Conservation (phyloP, 1,140 invertebrate genomes). For the Nixonia krombeini region DNA sequence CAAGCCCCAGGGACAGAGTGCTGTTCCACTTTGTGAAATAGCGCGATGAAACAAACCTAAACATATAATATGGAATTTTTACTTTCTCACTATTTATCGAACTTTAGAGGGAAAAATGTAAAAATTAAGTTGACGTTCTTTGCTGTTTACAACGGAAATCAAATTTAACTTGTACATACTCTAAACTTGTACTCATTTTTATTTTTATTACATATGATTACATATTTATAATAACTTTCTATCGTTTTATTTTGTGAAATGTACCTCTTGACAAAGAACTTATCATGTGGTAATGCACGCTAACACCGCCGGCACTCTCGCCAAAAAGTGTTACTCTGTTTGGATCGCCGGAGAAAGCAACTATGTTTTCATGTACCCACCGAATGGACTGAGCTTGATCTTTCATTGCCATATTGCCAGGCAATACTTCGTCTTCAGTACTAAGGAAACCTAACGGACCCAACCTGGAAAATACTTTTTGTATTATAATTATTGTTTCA, state of each 20-base stretch:
- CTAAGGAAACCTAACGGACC: conserved; percentile 80
- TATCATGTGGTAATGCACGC: conserved; percentile 79
- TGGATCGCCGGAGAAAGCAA: conserved; percentile 78
- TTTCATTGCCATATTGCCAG: conserved; percentile 82
- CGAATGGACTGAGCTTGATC: conserved; percentile 81
- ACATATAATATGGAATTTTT: conserved; percentile 18
- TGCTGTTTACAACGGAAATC: too few species aligned
- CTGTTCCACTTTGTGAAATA: conserved; percentile 85
- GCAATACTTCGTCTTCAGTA: conserved; percentile 73
- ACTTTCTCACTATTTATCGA: too few species aligned
- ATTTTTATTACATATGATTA: too few species aligned
- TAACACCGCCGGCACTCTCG: conserved; percentile 80
- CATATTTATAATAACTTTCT: too few species aligned
- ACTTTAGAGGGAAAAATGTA: too few species aligned
- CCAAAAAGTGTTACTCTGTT: conserved; percentile 80
- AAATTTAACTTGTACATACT: too few species aligned
- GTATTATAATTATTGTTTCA: neutral
- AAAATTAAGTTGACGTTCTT: too few species aligned
- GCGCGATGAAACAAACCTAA: conserved; percentile 80
- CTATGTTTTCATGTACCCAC: conserved; percentile 83
- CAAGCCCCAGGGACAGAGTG: conserved; percentile 83
- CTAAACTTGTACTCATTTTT: too few species aligned
- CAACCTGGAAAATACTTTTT: conserved; percentile 61
- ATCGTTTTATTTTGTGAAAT: conserved; percentile 2
- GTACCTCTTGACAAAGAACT: conserved; percentile 77